These are phyloP conservation scores for Alethe diademata DNA, from an alignment of 2,113 vertebrate species.

Conservation along the genomic window DNA sequence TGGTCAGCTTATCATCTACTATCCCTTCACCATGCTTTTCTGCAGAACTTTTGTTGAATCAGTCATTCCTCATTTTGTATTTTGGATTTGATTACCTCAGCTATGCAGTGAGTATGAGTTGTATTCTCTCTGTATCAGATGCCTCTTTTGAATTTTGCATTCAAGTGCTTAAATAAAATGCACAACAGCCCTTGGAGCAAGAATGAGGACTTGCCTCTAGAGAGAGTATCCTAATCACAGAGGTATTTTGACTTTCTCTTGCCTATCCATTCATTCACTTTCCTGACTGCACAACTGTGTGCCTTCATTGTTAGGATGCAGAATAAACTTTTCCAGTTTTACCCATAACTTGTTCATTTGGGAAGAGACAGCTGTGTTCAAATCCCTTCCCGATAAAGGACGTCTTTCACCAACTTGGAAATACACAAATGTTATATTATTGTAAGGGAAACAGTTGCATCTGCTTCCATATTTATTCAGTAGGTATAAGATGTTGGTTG, in stretches of 20 bases:
- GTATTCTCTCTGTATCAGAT: background rate
- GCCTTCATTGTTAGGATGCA: background rate
- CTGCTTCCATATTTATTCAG: background rate
- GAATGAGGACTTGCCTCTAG: background rate
- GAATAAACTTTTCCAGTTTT: background rate
- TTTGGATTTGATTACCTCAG: conserved; percentile 3
- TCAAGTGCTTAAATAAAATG: background rate
- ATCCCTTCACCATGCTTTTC: background rate
- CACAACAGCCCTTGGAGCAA: background rate
- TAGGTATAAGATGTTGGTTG: background rate
- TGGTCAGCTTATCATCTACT: background rate
- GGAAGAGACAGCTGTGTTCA: background rate
- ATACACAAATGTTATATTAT: background rate
- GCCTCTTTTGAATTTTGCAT: background rate
- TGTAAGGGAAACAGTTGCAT: background rate
- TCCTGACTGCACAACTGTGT: background rate
- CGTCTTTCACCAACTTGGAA: background rate
- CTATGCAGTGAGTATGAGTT: background rate
- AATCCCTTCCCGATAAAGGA: background rate
- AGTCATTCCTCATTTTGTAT: background rate
- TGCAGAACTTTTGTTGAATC: background rate
- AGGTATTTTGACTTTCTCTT: background rate
- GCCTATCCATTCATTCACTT: background rate
- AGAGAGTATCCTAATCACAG: background rate
- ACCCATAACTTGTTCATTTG: background rate